Evolutionary conservation across 2,888 invertebrate genomes (phyloP).

Genomic region (Rotaria macrura): DNA sequence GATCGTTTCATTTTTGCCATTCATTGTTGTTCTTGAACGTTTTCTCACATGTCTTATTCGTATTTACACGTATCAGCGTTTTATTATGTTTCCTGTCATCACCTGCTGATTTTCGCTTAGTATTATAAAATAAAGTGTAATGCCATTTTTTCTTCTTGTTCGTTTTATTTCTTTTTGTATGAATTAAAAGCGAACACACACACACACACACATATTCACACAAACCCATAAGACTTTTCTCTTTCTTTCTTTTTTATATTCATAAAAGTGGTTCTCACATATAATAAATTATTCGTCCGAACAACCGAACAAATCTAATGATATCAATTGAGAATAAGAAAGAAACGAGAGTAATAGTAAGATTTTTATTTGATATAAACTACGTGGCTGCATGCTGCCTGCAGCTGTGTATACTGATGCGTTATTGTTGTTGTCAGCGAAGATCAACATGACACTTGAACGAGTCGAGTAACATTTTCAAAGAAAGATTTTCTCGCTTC

Average conservation of each 20-base stretch:
- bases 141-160: neutral
- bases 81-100: neutral
- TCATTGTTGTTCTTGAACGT: neutral
- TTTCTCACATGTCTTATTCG: neutral
- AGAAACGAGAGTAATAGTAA: neutral
- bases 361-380: neutral
- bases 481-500: neutral
- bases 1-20: neutral
- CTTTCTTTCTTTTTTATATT: neutral
- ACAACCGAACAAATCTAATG: constrained; percentile 12
- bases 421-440: neutral
- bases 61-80: neutral
- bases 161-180: neutral
- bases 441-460: neutral
- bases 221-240: too few relatives aligned
- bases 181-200: neutral
- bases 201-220: too few relatives aligned
- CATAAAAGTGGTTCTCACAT: constrained; percentile 8
- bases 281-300: constrained; percentile 8
- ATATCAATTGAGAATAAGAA: neutral
- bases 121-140: neutral
- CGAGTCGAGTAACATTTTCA: neutral
- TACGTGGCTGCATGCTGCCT: neutral
- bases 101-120: neutral
- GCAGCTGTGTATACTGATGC: neutral